Base-by-base conservation (phyloP, 2,113 vertebrate species). In the Ageneiosus marmoratus region DNA sequence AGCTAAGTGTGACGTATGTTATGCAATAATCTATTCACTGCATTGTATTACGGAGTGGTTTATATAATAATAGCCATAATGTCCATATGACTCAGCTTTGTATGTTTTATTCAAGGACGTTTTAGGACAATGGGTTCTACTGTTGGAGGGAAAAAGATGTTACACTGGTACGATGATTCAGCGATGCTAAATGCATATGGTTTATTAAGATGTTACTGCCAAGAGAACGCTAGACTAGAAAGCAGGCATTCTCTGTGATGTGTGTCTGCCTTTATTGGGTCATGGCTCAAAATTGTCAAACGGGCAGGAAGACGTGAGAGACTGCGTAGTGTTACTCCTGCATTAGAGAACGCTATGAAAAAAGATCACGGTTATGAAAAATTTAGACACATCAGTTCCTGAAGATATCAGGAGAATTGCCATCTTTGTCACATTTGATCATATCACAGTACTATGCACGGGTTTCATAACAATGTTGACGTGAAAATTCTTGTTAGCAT, bases 211-310 rank as follows among this genome's bases (percentile, higher is more conserved):
- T 60, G 24, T 55, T 56, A 53, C 32, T 67, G 69, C 83, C 15
- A 77, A 74, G 41, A 72, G 62, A 79, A 70, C 5, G 24, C n/a
- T 50, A 60, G 24, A 72, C 37, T 69, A 67, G 55, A 76, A 75
- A 79, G 82, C 55, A 83, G 55, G 81, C 74, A 32, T 74, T 84
- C 51, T 70, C 56, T 85, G 81, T 80, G 70, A 88, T 86, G 60
- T 78, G 37, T 37, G n/a, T 60, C 80, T 81, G 84, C 41, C 79
- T 83, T 86, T 87, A 84, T 86, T 85, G 84, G 82, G 65, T 90
- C 83, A 77, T 41, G 44, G 72, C 75, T 77, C 50, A 73, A 53
- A 83, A 81, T 70, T 50, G 34, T 81, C 72, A 80, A 62, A 51
- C 62, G 74, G 9, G 13, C 55, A 82, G 84, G 72, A 85, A 85